Evolutionary conservation across 2,797 vertebrate genomes (phyloP).

Genomic region (Poeciliopsis presidionis): DNA sequence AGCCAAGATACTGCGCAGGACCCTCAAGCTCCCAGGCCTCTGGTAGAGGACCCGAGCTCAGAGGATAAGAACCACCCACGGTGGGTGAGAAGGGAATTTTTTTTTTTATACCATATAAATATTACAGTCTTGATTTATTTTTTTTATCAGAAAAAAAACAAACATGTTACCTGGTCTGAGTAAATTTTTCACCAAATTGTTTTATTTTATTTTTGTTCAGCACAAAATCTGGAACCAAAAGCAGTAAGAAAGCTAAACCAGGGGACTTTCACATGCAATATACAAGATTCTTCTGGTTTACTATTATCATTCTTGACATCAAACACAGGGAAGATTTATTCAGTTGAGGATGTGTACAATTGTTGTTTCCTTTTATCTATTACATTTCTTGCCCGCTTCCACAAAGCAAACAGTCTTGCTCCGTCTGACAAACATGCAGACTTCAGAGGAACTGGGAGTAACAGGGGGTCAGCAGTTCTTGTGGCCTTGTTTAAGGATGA

Average conservation of each 20-base stretch:
- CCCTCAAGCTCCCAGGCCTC: too few species aligned
- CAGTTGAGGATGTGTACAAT: constrained; percentile 77
- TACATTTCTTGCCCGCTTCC: constrained; percentile 53
- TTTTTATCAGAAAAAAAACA: not conserved
- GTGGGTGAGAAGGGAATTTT: too few species aligned
- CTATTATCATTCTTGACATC: constrained; percentile 42
- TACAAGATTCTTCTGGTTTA: constrained; percentile 30
- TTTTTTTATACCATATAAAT: too few species aligned
- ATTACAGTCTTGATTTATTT: not conserved
- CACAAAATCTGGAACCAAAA: constrained; percentile 16
- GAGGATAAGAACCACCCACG: too few species aligned
- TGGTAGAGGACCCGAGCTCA: too few species aligned
- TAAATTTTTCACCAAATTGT: too few species aligned
- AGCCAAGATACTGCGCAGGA: too few species aligned
- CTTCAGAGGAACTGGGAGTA: constrained; percentile 76
- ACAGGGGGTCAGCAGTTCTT: constrained; percentile 61
- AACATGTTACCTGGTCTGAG: not conserved
- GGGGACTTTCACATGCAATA: constrained; percentile 19
- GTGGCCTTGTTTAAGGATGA: constrained; percentile 74
- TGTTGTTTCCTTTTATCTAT: constrained; percentile 79
- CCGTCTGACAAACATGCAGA: constrained; percentile 58
- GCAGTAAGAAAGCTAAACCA: constrained; percentile 9
- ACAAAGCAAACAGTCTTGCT: constrained; percentile 64
- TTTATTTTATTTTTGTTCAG: constrained; percentile 11
- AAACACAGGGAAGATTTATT: constrained; percentile 57